These are phyloP conservation scores for Pangasianodon hypophthalmus DNA, from an alignment of 2,113 vertebrate species.

Conservation along the genomic window DNA sequence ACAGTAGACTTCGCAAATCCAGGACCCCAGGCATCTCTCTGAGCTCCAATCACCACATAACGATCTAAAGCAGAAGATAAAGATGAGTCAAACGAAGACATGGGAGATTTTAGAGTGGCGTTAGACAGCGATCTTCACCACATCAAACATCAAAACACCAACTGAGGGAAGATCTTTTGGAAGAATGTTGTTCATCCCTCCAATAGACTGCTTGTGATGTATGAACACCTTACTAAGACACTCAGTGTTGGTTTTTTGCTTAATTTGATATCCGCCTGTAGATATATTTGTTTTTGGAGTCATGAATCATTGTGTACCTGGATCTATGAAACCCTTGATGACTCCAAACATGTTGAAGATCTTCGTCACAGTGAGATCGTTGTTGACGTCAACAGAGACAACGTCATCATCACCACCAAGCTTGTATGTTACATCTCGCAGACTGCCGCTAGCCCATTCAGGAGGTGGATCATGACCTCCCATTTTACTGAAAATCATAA, in stretches of 20 bases:
- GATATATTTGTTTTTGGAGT: not conserved
- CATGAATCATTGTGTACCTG: slow-evolving; percentile 73
- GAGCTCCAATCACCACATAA: slow-evolving; percentile 87
- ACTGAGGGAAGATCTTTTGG: not conserved
- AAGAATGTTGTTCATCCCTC: not conserved
- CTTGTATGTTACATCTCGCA: slow-evolving; percentile 38
- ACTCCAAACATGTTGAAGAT: slow-evolving; percentile 89
- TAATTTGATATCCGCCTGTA: not conserved
- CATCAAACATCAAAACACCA: not conserved
- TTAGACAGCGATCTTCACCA: not conserved
- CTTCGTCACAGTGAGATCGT: slow-evolving; percentile 76
- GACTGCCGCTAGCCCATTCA: not conserved
- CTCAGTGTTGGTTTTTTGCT: not conserved
- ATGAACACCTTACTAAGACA: not conserved
- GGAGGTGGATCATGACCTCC: not conserved
- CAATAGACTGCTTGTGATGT: not conserved
- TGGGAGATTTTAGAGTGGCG: not conserved
- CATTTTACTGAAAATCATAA: slow-evolving; percentile 72
- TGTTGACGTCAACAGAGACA: slow-evolving; percentile 79
- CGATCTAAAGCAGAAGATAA: slow-evolving; percentile 74
- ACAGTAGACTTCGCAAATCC: slow-evolving; percentile 83
- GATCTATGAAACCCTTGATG: slow-evolving; percentile 86
- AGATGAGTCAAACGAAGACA: not conserved
- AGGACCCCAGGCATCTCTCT: slow-evolving; percentile 88
- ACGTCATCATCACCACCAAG: slow-evolving; percentile 59